Percentiles rank a stretch among this genome's conserved stretches.
These are phyloP conservation scores for Notothenia rossii DNA, from an alignment of 2,113 vertebrate genomes.

Conservation along the genomic window DNA sequence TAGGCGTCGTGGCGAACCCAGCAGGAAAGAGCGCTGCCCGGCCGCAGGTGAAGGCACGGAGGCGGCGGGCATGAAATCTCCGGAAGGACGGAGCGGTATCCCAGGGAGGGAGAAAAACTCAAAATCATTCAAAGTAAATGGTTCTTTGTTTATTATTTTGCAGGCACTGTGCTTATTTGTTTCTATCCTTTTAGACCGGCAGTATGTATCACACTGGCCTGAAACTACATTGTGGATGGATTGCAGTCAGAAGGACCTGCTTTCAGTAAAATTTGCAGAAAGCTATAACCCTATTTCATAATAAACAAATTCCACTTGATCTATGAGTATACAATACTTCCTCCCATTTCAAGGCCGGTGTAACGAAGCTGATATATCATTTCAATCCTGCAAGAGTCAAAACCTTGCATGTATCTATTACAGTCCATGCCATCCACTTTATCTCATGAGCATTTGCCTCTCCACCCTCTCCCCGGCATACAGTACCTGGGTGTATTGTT, in stretches of 20 bases:
- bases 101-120: not conserved
- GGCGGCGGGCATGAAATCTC: too few species aligned
- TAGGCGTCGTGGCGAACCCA: too few species aligned
- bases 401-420: conserved; percentile 57
- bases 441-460: conserved; percentile 9
- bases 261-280: conserved; percentile 23
- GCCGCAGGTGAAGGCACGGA: too few species aligned
- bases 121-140: not conserved
- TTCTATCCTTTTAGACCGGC: not conserved
- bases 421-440: conserved; percentile 42
- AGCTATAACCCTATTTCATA: conserved; percentile 17
- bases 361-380: conserved; percentile 34
- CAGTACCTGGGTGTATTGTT: conserved; percentile 62
- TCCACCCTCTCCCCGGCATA: not conserved
- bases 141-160: not conserved
- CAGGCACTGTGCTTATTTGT: not conserved
- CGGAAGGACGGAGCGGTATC: too few species aligned
- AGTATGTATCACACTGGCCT: not conserved
- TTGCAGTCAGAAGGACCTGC: conserved; percentile 22
- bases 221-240: not conserved
- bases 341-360: not conserved
- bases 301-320: conserved; percentile 19
- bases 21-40: too few species aligned
- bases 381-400: conserved; percentile 47
- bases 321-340: not conserved